Conservation (phyloP, 2,888 invertebrate species). For the Pollenia angustigena region DNA sequence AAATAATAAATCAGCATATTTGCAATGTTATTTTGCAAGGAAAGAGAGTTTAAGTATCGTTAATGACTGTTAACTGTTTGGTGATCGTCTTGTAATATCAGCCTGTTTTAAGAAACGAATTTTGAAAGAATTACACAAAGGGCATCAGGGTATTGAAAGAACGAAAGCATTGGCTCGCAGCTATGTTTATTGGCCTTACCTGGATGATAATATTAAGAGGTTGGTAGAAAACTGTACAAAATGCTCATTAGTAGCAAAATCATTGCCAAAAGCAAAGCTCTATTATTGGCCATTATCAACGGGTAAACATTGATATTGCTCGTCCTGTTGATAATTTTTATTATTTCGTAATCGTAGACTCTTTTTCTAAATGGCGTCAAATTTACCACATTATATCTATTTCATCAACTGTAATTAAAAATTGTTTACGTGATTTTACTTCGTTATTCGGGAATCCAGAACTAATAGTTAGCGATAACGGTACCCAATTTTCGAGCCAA, state of each 20-base stretch:
- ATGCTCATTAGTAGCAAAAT: background rate
- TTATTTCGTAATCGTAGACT: too few relatives aligned
- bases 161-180: constrained; percentile 1
- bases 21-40: background rate
- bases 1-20: background rate
- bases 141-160: background rate
- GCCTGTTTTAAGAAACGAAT: background rate
- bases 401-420: too few relatives aligned
- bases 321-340: too few relatives aligned
- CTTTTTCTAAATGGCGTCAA: too few relatives aligned
- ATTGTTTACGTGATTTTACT: too few relatives aligned
- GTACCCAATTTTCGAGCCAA: too few relatives aligned
- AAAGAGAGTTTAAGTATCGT: background rate
- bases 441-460: too few relatives aligned
- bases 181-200: constrained; percentile 16
- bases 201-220: constrained; percentile 1
- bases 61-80: background rate
- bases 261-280: background rate
- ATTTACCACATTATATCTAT: too few relatives aligned
- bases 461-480: too few relatives aligned
- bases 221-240: background rate
- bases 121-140: background rate
- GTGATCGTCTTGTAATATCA: background rate
- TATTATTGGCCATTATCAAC: background rate
- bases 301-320: too few relatives aligned